Evolutionary conservation across 2,113 vertebrate species (phyloP).

Genomic region (Pygoscelis antarcticus): DNA sequence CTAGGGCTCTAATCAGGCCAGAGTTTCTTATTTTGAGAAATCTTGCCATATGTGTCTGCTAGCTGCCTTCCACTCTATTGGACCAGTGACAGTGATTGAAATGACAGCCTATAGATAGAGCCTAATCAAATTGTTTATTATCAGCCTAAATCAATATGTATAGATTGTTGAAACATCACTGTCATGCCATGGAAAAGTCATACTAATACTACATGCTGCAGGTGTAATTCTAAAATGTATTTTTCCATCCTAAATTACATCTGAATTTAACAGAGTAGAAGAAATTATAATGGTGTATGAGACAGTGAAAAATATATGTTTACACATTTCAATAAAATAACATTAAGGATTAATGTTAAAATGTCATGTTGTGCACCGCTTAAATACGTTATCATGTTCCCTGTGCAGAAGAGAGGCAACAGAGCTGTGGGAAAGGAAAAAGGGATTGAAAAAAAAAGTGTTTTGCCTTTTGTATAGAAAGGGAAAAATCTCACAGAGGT

Average conservation of each 20-base stretch:
- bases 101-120: constrained; percentile 98
- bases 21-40: constrained; percentile 97
- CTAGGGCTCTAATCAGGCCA: constrained; percentile 96
- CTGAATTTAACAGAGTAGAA: constrained; percentile 69
- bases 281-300: constrained; percentile 44
- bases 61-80: constrained; percentile 89
- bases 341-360: constrained; percentile 39
- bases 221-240: constrained; percentile 70
- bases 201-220: constrained; percentile 81
- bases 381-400: background rate
- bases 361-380: constrained; percentile 11
- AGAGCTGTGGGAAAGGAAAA: background rate
- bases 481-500: background rate
- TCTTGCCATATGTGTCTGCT: constrained; percentile 76
- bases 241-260: constrained; percentile 67
- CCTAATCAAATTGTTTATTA: constrained; percentile 99
- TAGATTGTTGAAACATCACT: constrained; percentile 99
- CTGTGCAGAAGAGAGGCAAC: background rate
- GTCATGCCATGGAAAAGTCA: constrained; percentile 90
- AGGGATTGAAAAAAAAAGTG: background rate
- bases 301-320: background rate
- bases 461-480: background rate
- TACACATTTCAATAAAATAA: constrained; percentile 26
- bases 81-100: constrained; percentile 95
- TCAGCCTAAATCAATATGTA: constrained; percentile 99